These are phyloP conservation scores for Piscicola geometra DNA, from an alignment of 2,888 invertebrate genomes.

Conservation along the genomic window DNA sequence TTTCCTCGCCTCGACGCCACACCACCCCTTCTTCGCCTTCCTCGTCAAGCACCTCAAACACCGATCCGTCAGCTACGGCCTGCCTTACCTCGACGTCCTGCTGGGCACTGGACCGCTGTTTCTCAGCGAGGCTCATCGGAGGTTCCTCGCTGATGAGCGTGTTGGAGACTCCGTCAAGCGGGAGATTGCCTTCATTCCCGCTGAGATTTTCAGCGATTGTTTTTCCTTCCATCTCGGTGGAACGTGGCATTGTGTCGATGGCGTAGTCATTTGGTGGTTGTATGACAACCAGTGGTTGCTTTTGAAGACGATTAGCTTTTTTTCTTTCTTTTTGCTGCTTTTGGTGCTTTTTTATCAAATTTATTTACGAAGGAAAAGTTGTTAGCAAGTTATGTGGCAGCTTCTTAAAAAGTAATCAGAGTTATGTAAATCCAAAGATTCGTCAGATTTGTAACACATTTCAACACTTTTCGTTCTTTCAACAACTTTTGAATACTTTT, in stretches of 20 bases:
- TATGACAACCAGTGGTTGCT: too few species aligned
- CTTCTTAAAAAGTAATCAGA: too few species aligned
- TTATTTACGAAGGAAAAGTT: too few species aligned
- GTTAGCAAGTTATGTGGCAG: too few species aligned
- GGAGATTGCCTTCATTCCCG: not conserved
- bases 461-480: too few species aligned
- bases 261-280: constrained; percentile 22
- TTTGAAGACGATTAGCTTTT: too few species aligned
- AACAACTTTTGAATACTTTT: too few species aligned
- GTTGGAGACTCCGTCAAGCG: not conserved
- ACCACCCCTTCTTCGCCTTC: constrained; percentile 18
- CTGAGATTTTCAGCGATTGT: not conserved
- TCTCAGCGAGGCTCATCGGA: not conserved
- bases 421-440: too few species aligned
- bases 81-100: constrained; percentile 30
- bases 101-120: constrained; percentile 27
- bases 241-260: constrained; percentile 32
- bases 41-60: not conserved
- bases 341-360: too few species aligned
- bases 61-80: constrained; percentile 5
- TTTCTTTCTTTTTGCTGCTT: too few species aligned
- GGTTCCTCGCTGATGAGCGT: not conserved
- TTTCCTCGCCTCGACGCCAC: constrained; percentile 16
- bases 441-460: too few species aligned
- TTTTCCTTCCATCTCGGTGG: constrained; percentile 2